Base-by-base conservation (phyloP, 1,140 invertebrate species). In the Caerostris extrusa region DNA sequence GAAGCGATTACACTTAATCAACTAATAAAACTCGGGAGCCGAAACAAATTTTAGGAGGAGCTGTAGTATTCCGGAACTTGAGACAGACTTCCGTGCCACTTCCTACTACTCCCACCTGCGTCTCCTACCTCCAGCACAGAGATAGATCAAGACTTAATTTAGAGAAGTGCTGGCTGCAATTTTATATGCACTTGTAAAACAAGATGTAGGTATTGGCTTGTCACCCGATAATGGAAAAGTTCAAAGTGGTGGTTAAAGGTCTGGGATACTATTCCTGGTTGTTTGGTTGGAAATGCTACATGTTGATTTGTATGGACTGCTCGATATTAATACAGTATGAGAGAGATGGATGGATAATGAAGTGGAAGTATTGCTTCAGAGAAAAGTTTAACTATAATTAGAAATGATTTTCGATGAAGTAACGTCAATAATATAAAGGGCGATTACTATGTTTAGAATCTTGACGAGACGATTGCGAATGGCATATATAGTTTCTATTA, bases 1-100 rank as follows among this genome's bases (percentile, higher is more conserved):
- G 60, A 61, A 82, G 53, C 90, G 90, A 92, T 85, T 92, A 92
- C 90, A 85, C 81, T 92, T 92, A 92, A 92, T 92, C 90, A 92
- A 92, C 90, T 92, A 85, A 92, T 92, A 92, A 92, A 92, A 83
- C 81, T 56, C 61, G 19, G 71, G 56, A 69, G 64, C 90, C 71
- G 50, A 77, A 77, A 77, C 71, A 77, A 77, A 77, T 77, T 77
- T 77, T 55, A 4, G 81, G 82, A 57, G 55, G 17, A 77, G 61
- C 61, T 3, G 50, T n/a, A 34, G 61, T 64, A 64, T 64, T 34
- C 71, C 71, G 71, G 71, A 77, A 77, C 71, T 77, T 10, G 19
- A 77, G 56, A 88, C 56, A 77, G 56, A 88, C 56, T 88, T 88
- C 86, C 56, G 8, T 19, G 71, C 7, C 56, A 12, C 12, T 56